phyloP scores from a whole-genome alignment of 2,113 vertebrate species.

The Chionis minor region DNA sequence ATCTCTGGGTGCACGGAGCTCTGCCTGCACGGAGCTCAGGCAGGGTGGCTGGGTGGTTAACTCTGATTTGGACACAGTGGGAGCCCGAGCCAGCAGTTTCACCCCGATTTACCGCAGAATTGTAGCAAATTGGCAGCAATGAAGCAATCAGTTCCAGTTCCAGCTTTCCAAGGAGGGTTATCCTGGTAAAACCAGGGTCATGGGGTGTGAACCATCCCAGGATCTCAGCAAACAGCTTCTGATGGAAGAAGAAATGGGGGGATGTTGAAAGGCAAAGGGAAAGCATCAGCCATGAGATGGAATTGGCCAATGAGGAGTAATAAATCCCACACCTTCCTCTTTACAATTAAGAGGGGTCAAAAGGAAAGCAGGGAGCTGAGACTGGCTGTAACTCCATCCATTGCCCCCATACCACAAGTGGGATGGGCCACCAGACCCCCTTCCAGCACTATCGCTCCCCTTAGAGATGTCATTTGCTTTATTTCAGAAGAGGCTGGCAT shows the following conservation, averaged over 20 bases:
- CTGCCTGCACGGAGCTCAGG: fast-evolving
- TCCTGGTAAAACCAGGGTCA: fast-evolving
- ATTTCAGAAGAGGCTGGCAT: neutral
- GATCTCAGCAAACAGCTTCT: neutral
- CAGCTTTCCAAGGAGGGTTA: neutral
- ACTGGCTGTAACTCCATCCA: neutral
- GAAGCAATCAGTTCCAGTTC: neutral
- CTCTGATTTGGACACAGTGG: fast-evolving
- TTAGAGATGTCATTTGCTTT: neutral
- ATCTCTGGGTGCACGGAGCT: neutral
- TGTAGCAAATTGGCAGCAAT: neutral
- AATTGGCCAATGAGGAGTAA: fast-evolving
- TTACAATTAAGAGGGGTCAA: neutral
- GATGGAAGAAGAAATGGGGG: neutral
- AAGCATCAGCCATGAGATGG: neutral
- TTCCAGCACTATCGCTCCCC: neutral
- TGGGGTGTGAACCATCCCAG: fast-evolving
- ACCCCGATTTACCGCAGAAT: neutral
- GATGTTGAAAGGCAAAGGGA: neutral
- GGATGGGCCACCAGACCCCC: neutral
- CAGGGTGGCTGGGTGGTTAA: fast-evolving
- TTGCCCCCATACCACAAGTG: fast-evolving
- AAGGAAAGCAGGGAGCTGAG: neutral
- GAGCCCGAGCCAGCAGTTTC: fast-evolving
- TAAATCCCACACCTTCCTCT: neutral